Base-by-base conservation (phyloP, 1,140 invertebrate species). In the Yoshiicerus persimilis region DNA sequence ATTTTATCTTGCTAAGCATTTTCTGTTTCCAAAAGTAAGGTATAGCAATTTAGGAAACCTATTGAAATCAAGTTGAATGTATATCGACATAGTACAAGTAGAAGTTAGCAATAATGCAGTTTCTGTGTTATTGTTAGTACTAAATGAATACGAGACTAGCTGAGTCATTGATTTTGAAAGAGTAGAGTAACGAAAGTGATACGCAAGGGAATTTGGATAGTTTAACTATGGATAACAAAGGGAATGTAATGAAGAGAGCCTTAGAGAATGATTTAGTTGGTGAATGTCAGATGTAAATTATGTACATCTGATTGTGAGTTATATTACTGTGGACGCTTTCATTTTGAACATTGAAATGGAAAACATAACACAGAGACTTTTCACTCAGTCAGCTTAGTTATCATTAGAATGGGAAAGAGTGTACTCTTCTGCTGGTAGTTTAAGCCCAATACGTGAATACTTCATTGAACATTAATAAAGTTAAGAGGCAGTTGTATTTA, bases 391-490 rank as follows among this genome's bases (percentile, higher is more conserved):
- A 32, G 66, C 25, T 70, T 47, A 16, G 2, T 20, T 70, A 30
- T 70, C 66, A 27, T 70, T 70, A n/a, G 47, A n/a, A 0, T 56
- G 20, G n/a, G n/a, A 3, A 20, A 20, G 4, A 16, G 20, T n/a
- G 6, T 56, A 16, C 4, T n/a, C n/a, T n/a, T n/a, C n/a, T n/a
- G n/a, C n/a, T n/a, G n/a, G 41, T 9, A 47, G 41, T 8, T 11
- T 9, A 5, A 5, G 23, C 9, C 64, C 25, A 77, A n/a, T 13
- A 36, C 13, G 36, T 34, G 32, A 77, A 34, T 34, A 34, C 11
- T 77, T 36, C 70, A 77, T 77, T 77, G 70, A 32, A 36, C 70
- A 77, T 77, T 77, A 77, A 77, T 77, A 77, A 77, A 77, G 32
- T 36, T 77, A 77, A 36, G 34, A 34, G 30, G 8, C 70, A 32